Evolutionary conservation across 2,113 vertebrate genomes (phyloP), one percentile per base, ranked within the genome.

Genomic region (Lepus timidus): DNA sequence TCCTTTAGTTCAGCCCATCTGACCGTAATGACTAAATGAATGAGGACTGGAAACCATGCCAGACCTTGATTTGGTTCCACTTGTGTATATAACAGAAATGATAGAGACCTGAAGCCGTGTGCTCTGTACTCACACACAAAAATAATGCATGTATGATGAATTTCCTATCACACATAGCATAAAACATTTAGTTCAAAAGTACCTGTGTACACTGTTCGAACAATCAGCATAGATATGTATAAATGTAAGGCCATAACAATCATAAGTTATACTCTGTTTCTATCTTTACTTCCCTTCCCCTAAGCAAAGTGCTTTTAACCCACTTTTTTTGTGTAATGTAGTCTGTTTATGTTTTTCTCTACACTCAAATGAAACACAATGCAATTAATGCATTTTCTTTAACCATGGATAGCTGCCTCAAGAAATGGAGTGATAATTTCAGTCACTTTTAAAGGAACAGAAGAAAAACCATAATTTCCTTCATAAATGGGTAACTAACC

Each of bases 11-110:
- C 84, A 76, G 31, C 27, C 68, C 85, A 83, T 96, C 83, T 71
- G 81, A 96, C n/a, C 58, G 91, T 73, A 68, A 39, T 80, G 67
- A 90, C 75, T 93, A 93, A 95, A 22, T 76, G 49, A 94, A 89
- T 68, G 67, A 94, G 73, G 49, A 74, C 55, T 81, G 87, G 74
- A 96, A 95, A 96, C 89, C 49, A 96, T 33, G 75, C 27, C 84
- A 82, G 79, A 51, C 11, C 51, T 92, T 86, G 75, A 76, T 87
- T 89, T 75, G 52, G 68, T 94, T 51, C 31, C 61, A 80, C 51
- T 93, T 93, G 65, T 78, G 76, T 89, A 82, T 14, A 62, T 75
- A 88, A 75, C 68, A 74, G 22, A 87, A 58, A 51, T 85, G 76
- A 22, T 78, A 93, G 55, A 36, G 49, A 83, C 81, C 58, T 71